Evolutionary conservation across 2,797 vertebrate species (phyloP), one percentile per base, ranked within the genome.

Genomic region (Cossypha polioptera): DNA sequence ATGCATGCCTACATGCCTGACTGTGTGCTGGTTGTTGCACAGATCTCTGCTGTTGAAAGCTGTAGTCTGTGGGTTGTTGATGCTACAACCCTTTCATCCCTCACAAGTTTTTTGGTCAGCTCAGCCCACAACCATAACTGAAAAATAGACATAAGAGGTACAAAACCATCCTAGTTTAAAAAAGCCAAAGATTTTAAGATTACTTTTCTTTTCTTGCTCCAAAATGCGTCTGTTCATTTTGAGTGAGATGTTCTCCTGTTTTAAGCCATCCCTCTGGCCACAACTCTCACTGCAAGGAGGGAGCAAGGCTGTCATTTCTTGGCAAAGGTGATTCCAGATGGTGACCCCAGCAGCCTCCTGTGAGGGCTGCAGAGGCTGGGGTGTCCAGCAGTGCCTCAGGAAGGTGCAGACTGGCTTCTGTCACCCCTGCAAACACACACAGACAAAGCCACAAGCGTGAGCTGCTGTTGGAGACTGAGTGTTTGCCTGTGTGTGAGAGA

Each of bases 1-100:
- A 1, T 65, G n/a, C 16, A 0, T 26, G 26, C 20, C 4, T 63
- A 0, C 12, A 0, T 35, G 26, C 65, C 55, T 8, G 8, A 43
- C 21, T 16, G 4, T 28, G 4, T 28, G n/a, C 8, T 77, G 63
- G 25, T 20, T 57, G 71, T 40, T 90, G 59, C 71, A 22, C 72
- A 50, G 25, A 31, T 76, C 15, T 20, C 22, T 63, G 61, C n/a
- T 54, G 16, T 40, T 73, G 38, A 47, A 24, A 43, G 42, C 50
- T 84, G 42, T 33, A 22, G 38, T 25, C 43, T 73, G 0, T 42
- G 62, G 48, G 31, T 48, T 79, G 43, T 50, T 75, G 35, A 20
- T 61, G 51, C 40, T 47, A 26, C 66, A 57, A 10, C 10, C 1
- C 1, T 65, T 81, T 65, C 19, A 58, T 33, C 33, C 33, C 13